Conservation (phyloP, 2,797 vertebrate genomes). For the Cryptoprocta ferox region DNA sequence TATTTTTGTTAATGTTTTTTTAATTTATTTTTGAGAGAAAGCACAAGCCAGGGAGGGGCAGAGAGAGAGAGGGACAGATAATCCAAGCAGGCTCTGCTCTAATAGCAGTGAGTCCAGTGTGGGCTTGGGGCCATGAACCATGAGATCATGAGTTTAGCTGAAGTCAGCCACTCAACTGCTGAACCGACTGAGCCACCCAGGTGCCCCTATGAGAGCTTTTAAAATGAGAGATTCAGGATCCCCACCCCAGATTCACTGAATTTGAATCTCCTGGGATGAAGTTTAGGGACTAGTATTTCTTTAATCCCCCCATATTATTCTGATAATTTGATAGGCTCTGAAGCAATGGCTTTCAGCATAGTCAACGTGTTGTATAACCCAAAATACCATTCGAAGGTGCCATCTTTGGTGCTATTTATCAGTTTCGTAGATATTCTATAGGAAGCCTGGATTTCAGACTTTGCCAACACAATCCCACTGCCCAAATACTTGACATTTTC, state of each 20-base stretch:
- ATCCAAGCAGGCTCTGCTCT: too few relatives aligned
- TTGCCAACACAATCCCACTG: constrained; percentile 23
- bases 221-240: background rate
- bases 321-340: background rate
- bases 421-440: constrained; percentile 2
- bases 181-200: too few relatives aligned
- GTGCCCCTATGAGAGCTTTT: background rate
- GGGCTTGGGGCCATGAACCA: too few relatives aligned
- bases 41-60: too few relatives aligned
- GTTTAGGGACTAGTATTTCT: background rate
- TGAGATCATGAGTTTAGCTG: too few relatives aligned
- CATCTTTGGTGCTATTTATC: background rate
- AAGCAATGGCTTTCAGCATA: background rate
- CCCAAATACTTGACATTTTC: constrained; percentile 74
- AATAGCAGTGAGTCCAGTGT: too few relatives aligned
- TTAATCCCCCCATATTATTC: background rate
- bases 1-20: too few relatives aligned
- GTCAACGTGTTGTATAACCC: background rate
- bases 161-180: too few relatives aligned
- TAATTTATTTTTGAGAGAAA: too few relatives aligned
- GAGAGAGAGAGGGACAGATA: too few relatives aligned
- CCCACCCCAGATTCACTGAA: background rate
- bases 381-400: background rate
- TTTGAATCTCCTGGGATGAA: background rate
- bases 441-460: constrained; percentile 35